Base-by-base conservation (phyloP, 2,888 invertebrate genomes). In the Hybos culiciformis region DNA sequence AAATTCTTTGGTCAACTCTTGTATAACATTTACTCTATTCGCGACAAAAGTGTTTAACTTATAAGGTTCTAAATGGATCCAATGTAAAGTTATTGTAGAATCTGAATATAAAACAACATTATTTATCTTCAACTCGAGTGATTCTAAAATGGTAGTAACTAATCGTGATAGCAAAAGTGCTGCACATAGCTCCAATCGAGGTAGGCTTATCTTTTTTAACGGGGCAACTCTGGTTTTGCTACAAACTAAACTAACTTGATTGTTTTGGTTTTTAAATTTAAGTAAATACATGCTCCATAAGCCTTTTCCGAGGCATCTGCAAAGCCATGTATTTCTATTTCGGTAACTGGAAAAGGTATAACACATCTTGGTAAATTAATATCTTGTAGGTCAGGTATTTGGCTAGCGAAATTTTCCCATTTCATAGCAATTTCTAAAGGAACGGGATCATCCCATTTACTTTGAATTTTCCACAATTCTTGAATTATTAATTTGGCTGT, bases 401-500 rank as follows among this genome's bases (percentile, higher is more conserved):
- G 26, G 12, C 34, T 18, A 14, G 20, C 29, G 29, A 39, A 42
- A 26, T 9, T 5, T 12, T 23, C 37, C 46, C 42, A 46, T 21
- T 29, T 40, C 24, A 34, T 37, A 21, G 43, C 38, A 24, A 32
- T 20, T 37, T 39, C 45, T 3, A 37, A 37, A 32, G 49, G 42
- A 23, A 46, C 20, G 29, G 39, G 20, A 37, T 46, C 45, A 42
- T 48, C 39, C 46, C 48, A 47, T 14, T 38, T 32, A 9, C 47
- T 12, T 21, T 48, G 36, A 12, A 45, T 26, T 32, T 26, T 20
- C 48, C 45, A 49, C 9, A 48, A 18, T 14, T 46, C 29, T 32
- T 47, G 51, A 19, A 51, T 6, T 5, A 48, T 42, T 21, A 46
- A 40, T 14, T 50, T 47, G n/a, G 42, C 46, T 21, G 26, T 46